These are phyloP conservation scores for Coelogynopora nodosa DNA, from an alignment of 2,888 invertebrate species.

Conservation along the genomic window DNA sequence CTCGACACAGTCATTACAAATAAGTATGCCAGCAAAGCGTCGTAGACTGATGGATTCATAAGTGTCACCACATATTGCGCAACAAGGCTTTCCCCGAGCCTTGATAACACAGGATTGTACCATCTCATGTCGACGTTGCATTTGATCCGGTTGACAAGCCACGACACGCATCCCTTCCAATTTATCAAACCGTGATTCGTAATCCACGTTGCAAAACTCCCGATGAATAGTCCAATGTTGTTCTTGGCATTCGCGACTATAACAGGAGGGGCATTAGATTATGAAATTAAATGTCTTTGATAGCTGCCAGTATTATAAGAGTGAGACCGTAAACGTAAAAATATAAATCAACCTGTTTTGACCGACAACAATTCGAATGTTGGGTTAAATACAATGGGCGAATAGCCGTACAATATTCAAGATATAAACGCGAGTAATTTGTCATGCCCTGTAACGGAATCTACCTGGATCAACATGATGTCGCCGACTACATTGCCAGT, in stretches of 20 bases:
- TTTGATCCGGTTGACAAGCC: not conserved
- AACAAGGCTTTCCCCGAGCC: not conserved
- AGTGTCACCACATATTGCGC: conserved; percentile 26
- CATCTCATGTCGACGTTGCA: not conserved
- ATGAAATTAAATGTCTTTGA: too few relatives aligned
- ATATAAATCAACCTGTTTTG: too few relatives aligned
- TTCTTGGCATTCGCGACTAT: conserved; percentile 34
- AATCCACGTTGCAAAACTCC: not conserved
- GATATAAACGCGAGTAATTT: too few relatives aligned
- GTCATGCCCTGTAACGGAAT: too few relatives aligned
- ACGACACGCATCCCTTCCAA: conserved; percentile 29
- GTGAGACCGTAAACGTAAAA: too few relatives aligned
- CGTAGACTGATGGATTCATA: not conserved
- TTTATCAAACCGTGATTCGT: conserved; percentile 7
- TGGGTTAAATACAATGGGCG: too few relatives aligned
- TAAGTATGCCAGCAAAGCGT: conserved; percentile 26
- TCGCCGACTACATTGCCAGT: too few relatives aligned
- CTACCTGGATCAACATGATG: too few relatives aligned
- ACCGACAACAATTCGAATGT: too few relatives aligned
- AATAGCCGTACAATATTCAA: too few relatives aligned
- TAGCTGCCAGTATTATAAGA: too few relatives aligned
- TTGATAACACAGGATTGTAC: not conserved
- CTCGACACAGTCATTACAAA: conserved; percentile 35
- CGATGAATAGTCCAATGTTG: conserved; percentile 32
- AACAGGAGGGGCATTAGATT: too few relatives aligned